Percentiles rank a stretch among this genome's conserved stretches.
These are phyloP conservation scores for Hyperoplus immaculatus DNA, from an alignment of 2,797 vertebrate genomes.

Conservation along the genomic window DNA sequence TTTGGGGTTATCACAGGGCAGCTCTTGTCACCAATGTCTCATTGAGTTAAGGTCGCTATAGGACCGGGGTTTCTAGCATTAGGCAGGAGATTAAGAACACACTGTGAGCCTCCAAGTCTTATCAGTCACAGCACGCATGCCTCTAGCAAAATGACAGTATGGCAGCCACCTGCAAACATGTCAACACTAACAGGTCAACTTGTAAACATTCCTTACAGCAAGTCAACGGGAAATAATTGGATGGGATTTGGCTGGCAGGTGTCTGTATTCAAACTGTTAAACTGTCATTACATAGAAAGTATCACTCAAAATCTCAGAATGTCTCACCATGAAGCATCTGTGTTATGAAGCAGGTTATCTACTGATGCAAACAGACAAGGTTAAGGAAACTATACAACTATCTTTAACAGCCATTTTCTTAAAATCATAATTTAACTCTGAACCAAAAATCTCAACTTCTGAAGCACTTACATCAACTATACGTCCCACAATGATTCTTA, in stretches of 20 bases:
- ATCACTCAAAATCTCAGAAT: background rate
- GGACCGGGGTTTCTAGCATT: constrained; percentile 17
- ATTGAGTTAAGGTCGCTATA: constrained; percentile 45
- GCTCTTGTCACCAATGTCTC: constrained; percentile 50
- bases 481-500: no score
- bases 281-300: background rate
- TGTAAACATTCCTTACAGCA: background rate
- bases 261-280: constrained; percentile 7
- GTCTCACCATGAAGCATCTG: background rate
- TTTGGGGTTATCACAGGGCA: constrained; percentile 45
- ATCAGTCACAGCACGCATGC: constrained; percentile 16
- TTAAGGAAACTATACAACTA: no score
- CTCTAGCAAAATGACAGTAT: background rate
- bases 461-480: no score
- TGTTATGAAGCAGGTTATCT: constrained; percentile 7
- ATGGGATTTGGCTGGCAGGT: background rate
- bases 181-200: constrained; percentile 4
- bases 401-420: no score
- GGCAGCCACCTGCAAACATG: background rate
- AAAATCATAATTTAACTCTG: no score
- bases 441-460: no score
- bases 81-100: constrained; percentile 13
- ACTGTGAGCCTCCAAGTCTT: background rate
- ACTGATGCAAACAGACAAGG: no score
- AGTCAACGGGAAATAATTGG: background rate